These are phyloP conservation scores for Drosophila suboccidentalis DNA, from an alignment of 2,888 invertebrate species.

Conservation along the genomic window DNA sequence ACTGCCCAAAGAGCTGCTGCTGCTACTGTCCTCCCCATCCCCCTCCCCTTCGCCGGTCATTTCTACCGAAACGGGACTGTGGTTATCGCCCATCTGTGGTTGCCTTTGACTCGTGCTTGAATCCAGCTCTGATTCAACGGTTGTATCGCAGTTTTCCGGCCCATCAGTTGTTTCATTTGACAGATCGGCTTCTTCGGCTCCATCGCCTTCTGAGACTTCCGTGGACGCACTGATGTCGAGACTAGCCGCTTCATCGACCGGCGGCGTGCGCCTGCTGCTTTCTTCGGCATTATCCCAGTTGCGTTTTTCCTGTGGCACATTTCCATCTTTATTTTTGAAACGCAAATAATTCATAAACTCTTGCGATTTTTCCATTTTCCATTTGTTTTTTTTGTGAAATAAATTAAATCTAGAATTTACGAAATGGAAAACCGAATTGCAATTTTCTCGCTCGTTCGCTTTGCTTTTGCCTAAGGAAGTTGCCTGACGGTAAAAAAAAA, in stretches of 20 bases:
- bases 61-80: slow-evolving; percentile 34
- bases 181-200: slow-evolving; percentile 27
- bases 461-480: too few species aligned
- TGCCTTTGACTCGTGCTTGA: background rate
- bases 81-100: slow-evolving; percentile 10
- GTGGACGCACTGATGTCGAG: slow-evolving; percentile 56
- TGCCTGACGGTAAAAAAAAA: too few species aligned
- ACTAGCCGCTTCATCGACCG: slow-evolving; percentile 41
- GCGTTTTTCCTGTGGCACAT: background rate
- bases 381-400: slow-evolving; percentile 18
- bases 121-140: background rate
- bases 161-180: slow-evolving; percentile 23
- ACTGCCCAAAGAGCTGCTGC: slow-evolving; percentile 30
- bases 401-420: slow-evolving; percentile 13
- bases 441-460: too few species aligned
- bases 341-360: slow-evolving; percentile 22
- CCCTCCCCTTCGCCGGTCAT: slow-evolving; percentile 21
- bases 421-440: background rate
- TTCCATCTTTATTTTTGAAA: slow-evolving; percentile 5
- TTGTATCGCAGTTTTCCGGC: slow-evolving; percentile 11
- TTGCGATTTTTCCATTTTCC: slow-evolving; percentile 18
- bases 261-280: slow-evolving; percentile 39
- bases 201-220: slow-evolving; percentile 37
- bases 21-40: slow-evolving; percentile 25
- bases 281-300: slow-evolving; percentile 2